These are phyloP conservation scores for Ariopsis seemanni DNA, from an alignment of 2,113 vertebrate genomes.

Conservation along the genomic window DNA sequence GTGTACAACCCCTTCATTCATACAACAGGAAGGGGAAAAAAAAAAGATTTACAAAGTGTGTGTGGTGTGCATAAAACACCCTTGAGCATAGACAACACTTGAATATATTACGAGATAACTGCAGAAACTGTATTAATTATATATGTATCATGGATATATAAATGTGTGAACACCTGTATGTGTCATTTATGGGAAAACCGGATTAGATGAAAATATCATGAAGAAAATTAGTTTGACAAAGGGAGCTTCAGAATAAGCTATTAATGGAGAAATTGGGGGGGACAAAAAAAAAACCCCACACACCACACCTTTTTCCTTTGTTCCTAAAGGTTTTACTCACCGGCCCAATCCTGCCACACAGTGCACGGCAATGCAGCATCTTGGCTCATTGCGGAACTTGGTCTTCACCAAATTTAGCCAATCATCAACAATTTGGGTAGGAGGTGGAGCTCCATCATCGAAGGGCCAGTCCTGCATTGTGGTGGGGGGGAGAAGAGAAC, in stretches of 20 bases:
- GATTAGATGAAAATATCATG: neutral
- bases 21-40: too few relatives aligned
- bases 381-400: slow-evolving; percentile 93
- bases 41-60: too few relatives aligned
- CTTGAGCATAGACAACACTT: too few relatives aligned
- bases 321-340: slow-evolving; percentile 61
- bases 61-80: too few relatives aligned
- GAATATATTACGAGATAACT: too few relatives aligned
- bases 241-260: neutral
- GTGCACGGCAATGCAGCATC: slow-evolving; percentile 95
- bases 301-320: neutral
- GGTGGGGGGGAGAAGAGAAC: neutral
- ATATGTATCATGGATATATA: too few relatives aligned
- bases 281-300: too few relatives aligned
- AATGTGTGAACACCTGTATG: neutral
- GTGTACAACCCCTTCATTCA: too few relatives aligned
- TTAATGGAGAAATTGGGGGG: neutral
- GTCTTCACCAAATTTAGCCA: slow-evolving; percentile 94
- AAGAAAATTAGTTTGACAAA: neutral
- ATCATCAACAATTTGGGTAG: slow-evolving; percentile 93
- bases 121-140: too few relatives aligned
- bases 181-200: neutral
- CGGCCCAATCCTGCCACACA: slow-evolving; percentile 93
- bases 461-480: slow-evolving; percentile 92
- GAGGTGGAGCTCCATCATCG: slow-evolving; percentile 94